These are phyloP conservation scores for Colinus virginianus DNA, from an alignment of 2,113 vertebrate genomes.

Conservation along the genomic window DNA sequence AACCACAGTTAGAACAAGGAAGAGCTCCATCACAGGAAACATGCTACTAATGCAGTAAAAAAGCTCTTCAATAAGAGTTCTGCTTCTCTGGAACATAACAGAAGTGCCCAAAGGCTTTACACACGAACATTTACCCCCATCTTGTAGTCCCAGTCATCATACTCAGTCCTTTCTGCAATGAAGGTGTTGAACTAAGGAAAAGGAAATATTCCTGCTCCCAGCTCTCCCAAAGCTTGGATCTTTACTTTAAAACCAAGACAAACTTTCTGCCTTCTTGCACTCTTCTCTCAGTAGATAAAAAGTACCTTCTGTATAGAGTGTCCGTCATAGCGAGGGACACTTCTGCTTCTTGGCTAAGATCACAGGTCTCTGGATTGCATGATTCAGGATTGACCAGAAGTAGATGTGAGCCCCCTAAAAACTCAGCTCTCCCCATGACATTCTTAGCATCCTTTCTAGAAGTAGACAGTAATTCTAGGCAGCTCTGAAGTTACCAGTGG, in stretches of 20 bases:
- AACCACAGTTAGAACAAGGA: constrained; percentile 57
- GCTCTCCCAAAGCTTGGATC: background rate
- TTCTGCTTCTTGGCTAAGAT: background rate
- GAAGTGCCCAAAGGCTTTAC: background rate
- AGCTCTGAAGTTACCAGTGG: background rate
- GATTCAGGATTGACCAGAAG: background rate
- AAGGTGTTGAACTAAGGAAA: background rate
- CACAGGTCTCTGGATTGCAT: background rate
- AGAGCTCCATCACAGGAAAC: constrained; percentile 16
- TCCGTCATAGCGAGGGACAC: background rate
- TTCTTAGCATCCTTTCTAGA: background rate
- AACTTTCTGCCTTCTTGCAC: background rate
- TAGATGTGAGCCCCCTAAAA: background rate
- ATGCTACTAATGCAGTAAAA: background rate
- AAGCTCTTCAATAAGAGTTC: background rate
- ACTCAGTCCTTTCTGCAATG: background rate
- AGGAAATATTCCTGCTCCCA: background rate
- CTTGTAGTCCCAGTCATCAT: background rate
- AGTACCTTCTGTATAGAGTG: background rate
- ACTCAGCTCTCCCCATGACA: background rate
- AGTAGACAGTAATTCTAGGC: background rate
- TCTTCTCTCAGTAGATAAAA: background rate
- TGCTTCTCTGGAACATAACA: background rate
- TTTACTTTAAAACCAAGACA: background rate
- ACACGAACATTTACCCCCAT: background rate